Base-by-base conservation (phyloP, 2,113 vertebrate genomes). In the Microtus montanus region DNA sequence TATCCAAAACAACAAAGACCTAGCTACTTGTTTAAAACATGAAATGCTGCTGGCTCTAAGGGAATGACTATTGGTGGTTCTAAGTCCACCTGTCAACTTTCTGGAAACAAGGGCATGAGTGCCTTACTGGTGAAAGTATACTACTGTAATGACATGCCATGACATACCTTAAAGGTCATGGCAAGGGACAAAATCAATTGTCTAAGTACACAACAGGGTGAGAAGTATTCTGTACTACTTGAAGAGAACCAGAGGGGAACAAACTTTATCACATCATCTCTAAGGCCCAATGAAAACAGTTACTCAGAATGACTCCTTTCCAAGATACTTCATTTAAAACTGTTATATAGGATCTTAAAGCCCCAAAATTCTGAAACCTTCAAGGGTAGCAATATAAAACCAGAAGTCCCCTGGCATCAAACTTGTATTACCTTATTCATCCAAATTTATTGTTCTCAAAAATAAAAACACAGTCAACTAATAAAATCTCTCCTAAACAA, bases 341-440 rank as follows among this genome's bases (percentile, higher is more conserved):
- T 66, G 28, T 93, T 93, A 89, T 6, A 66, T 11, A 63, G 87
- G 75, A 93, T 64, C 35, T 92, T 92, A 97, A 95, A 94, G 83
- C 33, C 44, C 88, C 28, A 92, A 91, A 96, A 63, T 80, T 96
- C 93, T 96, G 96, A 96, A 95, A 96, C 84, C 87, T 96, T 94
- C 95, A 90, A 90, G 94, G 95, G 84, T 44, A 92, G 84, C 70
- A 97, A 70, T 89, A 90, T 15, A 95, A 90, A 90, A 94, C 61
- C 92, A 96, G 95, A 97, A 96, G 77, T 92, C 73, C 86, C 96
- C 88, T 88, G 90, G 44, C 4, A 70, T 91, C 73, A 96, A 94
- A 73, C 17, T 77, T 83, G 17, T 63, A 75, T 87, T 90, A 89
- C 12, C 73, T 97, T 89, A 91, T 0, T 79, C 66, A 63, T 90